Percentiles rank a stretch among this genome's conserved stretches.
phyloP scores from a whole-genome alignment of 2,797 vertebrate genomes.

The Mallotus villosus region DNA sequence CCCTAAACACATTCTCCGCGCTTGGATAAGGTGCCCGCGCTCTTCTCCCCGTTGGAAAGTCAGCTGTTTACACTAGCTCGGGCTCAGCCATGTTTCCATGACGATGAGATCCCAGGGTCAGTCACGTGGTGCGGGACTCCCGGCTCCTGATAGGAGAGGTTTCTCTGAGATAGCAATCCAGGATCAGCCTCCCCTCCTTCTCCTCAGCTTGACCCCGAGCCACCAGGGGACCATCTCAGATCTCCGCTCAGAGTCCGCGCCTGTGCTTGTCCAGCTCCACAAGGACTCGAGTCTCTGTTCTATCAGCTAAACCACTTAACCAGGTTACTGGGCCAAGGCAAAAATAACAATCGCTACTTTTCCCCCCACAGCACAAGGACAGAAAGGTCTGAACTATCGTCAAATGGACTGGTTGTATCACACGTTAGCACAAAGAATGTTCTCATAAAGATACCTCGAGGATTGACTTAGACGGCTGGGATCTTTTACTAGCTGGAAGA shows the following conservation, averaged over 20 bases:
- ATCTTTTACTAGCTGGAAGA: no score
- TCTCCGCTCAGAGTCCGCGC: not conserved
- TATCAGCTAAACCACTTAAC: constrained; percentile 6
- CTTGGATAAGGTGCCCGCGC: constrained; percentile 62
- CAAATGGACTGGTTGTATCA: no score
- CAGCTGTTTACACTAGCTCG: constrained; percentile 74
- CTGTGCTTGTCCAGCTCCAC: not conserved
- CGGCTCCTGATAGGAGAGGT: constrained; percentile 13
- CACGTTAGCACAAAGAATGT: no score
- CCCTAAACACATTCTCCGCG: constrained; percentile 59
- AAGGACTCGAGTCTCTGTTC: not conserved
- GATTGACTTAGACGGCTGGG: no score
- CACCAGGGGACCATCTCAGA: not conserved
- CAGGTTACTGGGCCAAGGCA: constrained; percentile 3
- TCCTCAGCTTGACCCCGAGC: constrained; percentile 19
- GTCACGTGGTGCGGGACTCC: constrained; percentile 52
- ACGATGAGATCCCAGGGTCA: constrained; percentile 67
- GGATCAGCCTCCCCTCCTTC: constrained; percentile 41
- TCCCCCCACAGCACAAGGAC: no score
- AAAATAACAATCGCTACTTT: no score
- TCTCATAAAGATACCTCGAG: no score
- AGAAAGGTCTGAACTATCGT: no score
- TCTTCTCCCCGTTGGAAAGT: constrained; percentile 57
- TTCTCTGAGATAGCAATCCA: constrained; percentile 54
- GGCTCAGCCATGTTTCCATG: constrained; percentile 75